Evolutionary conservation across 1,140 invertebrate species (phyloP), one percentile per base, ranked within the genome.

Genomic region (Ectropis grisescens): DNA sequence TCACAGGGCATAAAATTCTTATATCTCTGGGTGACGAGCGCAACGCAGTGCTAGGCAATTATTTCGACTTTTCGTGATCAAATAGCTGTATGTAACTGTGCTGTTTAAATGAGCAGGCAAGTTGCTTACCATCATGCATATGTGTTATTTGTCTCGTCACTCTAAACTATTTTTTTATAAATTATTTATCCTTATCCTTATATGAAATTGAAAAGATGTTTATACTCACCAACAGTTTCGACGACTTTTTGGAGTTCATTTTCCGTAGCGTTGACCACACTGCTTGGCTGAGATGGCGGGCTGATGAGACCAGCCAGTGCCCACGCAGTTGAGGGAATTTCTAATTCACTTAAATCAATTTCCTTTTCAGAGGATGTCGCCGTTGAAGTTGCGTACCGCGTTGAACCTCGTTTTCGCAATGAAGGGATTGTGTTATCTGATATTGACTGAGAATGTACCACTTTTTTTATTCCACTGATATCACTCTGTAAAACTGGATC

Each of bases 401-500:
- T 69, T 1, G 72, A 81, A 11, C 76, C 76, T 42, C 76, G 52
- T 43, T 81, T 81, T 49, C 58, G 70, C 15, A 81, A 37, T 5
- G 65, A 59, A 7, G 72, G 72, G 33, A 81, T 78, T 9, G 58
- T 68, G 39, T 81, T 81, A 39, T 81, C 74, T 13, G 66, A 69
- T 44, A 79, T 67, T 0, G 70, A 59, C 27, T 62, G 64, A 10
- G 69, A 69, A 38, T 72, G 62, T 2, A 81, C 76, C 23, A 78
- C 47, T 48, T 72, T 81, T 19, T 72, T 72, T 8, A 52, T 37
- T 7, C 69, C 69, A 33, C 61, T 47, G 9, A 68, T 46, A 33
- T 81, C 76, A 36, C 50, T 70, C 46, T 79, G 62, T 10, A 69
- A 46, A 2, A 81, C 60, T 33, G 76, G 76, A 34, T 81, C 74